Percentiles rank a stretch among this genome's conserved stretches.
Evolutionary conservation across 2,888 invertebrate species (phyloP).

Genomic region (Doris montereyensis): DNA sequence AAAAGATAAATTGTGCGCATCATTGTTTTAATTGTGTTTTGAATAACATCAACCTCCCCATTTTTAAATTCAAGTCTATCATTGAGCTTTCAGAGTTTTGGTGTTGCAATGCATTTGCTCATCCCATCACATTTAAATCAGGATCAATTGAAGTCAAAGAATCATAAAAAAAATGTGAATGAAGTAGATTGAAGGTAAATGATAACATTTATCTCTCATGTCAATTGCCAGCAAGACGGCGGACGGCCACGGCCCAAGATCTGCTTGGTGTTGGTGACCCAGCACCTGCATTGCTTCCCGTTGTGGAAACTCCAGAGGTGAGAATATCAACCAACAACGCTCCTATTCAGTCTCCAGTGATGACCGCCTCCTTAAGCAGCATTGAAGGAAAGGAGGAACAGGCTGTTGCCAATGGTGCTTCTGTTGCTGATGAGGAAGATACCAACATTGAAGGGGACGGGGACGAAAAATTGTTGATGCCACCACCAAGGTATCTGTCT

Average conservation of each 20-base stretch:
- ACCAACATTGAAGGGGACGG: conserved; percentile 23
- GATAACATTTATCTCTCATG: neutral
- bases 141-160: too few relatives aligned
- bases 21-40: too few relatives aligned
- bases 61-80: too few relatives aligned
- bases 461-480: conserved; percentile 48
- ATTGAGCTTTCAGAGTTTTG: too few relatives aligned
- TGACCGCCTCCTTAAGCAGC: too few relatives aligned
- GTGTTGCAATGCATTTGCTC: too few relatives aligned
- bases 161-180: too few relatives aligned
- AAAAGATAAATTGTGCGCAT: too few relatives aligned
- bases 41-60: too few relatives aligned
- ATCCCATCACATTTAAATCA: too few relatives aligned
- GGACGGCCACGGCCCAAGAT: conserved; percentile 77
- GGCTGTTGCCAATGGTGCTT: neutral
- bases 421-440: conserved; percentile 37
- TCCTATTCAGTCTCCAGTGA: neutral
- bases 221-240: conserved; percentile 64
- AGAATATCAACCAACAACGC: too few relatives aligned
- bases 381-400: neutral
- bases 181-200: too few relatives aligned
- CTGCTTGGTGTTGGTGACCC: conserved; percentile 73
- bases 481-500: conserved; percentile 51
- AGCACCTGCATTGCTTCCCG: conserved; percentile 37
- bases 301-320: conserved; percentile 59